Evolutionary conservation across 2,888 invertebrate genomes (phyloP).

Genomic region (Lapara coniferarum): DNA sequence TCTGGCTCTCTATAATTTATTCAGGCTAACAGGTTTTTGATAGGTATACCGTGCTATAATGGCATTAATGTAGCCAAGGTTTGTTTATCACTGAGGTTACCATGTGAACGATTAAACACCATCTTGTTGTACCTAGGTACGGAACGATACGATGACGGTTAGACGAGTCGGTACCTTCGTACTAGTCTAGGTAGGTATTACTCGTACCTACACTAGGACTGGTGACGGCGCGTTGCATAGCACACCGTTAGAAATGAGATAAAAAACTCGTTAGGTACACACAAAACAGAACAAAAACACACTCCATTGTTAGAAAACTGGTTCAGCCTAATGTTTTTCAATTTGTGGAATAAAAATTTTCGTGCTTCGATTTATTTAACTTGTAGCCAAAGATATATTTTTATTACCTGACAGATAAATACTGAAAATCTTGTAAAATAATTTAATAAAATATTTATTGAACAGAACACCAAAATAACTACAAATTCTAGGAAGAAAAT

Average conservation of each 20-base stretch:
- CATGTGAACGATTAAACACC: conserved; percentile 62
- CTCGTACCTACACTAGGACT: conserved; percentile 51
- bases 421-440: too few relatives aligned
- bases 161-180: conserved; percentile 40
- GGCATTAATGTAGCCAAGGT: conserved; percentile 42
- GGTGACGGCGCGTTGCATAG: conserved; percentile 49
- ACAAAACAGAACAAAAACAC: conserved; percentile 40
- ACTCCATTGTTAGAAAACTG: conserved; percentile 41
- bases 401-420: too few relatives aligned
- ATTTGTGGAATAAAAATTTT: conserved; percentile 21
- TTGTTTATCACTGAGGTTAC: conserved; percentile 66
- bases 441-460: too few relatives aligned
- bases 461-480: too few relatives aligned
- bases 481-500: too few relatives aligned
- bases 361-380: neutral
- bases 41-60: conserved; percentile 42
- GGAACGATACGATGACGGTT: conserved; percentile 51
- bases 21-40: conserved; percentile 59
- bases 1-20: conserved; percentile 59
- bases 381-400: neutral
- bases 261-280: conserved; percentile 45
- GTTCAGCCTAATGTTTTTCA: conserved; percentile 28
- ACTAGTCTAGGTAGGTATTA: conserved; percentile 41
- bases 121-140: conserved; percentile 55
- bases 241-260: conserved; percentile 60